phyloP scores from a whole-genome alignment of 2,888 invertebrate genomes.

The Lasioglossum villosulum region DNA sequence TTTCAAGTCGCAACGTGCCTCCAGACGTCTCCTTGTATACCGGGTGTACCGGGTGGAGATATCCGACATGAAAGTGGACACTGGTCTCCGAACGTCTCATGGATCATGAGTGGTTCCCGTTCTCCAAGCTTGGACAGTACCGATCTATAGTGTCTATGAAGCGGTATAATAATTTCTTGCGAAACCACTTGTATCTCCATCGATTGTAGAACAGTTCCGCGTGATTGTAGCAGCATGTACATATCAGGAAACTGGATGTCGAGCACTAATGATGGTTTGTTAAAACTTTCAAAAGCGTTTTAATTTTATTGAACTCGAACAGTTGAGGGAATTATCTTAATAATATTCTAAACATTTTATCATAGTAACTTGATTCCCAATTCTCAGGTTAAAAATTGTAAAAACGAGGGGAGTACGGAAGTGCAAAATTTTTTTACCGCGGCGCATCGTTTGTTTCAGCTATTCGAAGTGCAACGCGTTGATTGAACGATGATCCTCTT shows the following conservation, averaged over 20 bases:
- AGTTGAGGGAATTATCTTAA: no score
- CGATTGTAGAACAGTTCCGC: background rate
- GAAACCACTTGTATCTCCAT: background rate
- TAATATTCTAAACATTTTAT: no score
- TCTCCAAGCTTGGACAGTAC: background rate
- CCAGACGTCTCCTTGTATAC: conserved; percentile 53
- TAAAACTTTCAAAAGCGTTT: background rate
- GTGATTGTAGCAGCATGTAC: background rate
- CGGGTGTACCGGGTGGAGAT: conserved; percentile 54
- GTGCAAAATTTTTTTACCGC: no score
- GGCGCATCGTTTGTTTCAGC: no score
- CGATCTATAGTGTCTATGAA: background rate
- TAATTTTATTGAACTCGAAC: background rate
- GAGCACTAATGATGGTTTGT: background rate
- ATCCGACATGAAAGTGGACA: conserved; percentile 22
- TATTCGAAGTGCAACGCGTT: no score
- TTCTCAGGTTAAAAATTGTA: no score
- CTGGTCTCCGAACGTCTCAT: background rate
- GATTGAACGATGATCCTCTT: no score
- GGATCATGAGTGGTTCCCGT: background rate
- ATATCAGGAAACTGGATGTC: background rate
- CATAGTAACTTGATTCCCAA: no score
- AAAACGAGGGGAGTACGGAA: no score
- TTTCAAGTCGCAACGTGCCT: conserved; percentile 74
- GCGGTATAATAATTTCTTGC: background rate